Conservation (phyloP, 2,797 vertebrate species). For the Typhlichthys eigenmanni region DNA sequence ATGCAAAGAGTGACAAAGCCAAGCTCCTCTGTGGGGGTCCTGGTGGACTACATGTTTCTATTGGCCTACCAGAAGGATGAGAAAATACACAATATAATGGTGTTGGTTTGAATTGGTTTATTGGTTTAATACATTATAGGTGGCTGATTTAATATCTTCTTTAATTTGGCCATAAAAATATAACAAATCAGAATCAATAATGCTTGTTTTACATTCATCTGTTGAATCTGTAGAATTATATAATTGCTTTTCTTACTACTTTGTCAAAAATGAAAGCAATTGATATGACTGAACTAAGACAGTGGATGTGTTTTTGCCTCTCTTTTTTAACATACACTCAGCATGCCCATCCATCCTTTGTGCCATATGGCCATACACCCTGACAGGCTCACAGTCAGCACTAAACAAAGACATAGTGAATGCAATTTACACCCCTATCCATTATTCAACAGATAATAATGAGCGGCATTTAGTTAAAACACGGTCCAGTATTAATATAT, state of each 20-base stretch:
- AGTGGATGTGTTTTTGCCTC: no score
- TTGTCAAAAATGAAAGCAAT: no score
- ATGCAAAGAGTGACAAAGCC: background rate
- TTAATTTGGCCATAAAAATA: no score
- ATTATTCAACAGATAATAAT: constrained; percentile 28
- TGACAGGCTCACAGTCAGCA: constrained; percentile 5
- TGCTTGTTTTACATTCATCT: no score
- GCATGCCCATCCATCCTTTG: background rate
- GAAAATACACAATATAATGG: background rate
- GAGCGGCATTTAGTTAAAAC: constrained; percentile 7
- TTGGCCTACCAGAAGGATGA: background rate
- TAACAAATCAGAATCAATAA: no score
- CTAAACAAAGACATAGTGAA: constrained; percentile 13
- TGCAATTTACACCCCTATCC: constrained; percentile 4
- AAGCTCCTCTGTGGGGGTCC: background rate
- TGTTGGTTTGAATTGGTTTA: background rate
- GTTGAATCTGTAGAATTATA: no score
- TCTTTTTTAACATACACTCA: no score
- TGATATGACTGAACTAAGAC: no score
- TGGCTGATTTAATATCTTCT: background rate
- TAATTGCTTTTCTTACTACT: no score
- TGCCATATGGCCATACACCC: constrained; percentile 1
- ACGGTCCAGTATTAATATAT: constrained; percentile 3
- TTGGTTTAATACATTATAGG: background rate
- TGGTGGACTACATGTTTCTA: constrained; percentile 1